These are phyloP conservation scores for Brienomyrus brachyistius DNA, from an alignment of 2,113 vertebrate genomes.

Conservation along the genomic window DNA sequence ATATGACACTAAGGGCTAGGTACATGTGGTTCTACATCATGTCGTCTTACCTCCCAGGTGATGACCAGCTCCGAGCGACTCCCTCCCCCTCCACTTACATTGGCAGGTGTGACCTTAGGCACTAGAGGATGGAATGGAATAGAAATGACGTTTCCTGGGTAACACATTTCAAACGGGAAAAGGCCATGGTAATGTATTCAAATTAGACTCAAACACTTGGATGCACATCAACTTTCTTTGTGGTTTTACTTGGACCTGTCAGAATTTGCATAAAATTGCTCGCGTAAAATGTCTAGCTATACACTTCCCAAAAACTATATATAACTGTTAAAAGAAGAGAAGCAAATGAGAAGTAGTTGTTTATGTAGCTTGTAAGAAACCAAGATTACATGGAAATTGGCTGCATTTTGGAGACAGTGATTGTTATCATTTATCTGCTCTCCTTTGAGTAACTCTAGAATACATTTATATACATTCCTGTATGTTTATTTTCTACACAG, in stretches of 20 bases:
- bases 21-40: slow-evolving; percentile 18
- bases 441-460: neutral
- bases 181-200: slow-evolving; percentile 4
- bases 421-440: neutral
- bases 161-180: neutral
- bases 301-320: neutral
- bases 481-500: neutral
- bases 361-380: neutral
- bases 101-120: slow-evolving; percentile 91
- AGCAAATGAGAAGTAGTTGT: neutral
- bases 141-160: neutral
- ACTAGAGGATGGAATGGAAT: slow-evolving; percentile 60
- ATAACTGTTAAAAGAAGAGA: neutral
- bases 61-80: slow-evolving; percentile 95
- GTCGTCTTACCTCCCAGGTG: slow-evolving; percentile 87
- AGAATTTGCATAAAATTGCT: neutral
- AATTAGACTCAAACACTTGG: slow-evolving; percentile 5
- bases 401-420: neutral
- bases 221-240: slow-evolving; percentile 2
- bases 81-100: slow-evolving; percentile 92
- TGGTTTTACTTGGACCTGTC: neutral
- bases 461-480: neutral
- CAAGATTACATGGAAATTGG: neutral
- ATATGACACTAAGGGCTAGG: slow-evolving; percentile 21
- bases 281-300: neutral